These are phyloP conservation scores for Tetragonula clypearis DNA, from an alignment of 1,140 invertebrate genomes.

Conservation along the genomic window DNA sequence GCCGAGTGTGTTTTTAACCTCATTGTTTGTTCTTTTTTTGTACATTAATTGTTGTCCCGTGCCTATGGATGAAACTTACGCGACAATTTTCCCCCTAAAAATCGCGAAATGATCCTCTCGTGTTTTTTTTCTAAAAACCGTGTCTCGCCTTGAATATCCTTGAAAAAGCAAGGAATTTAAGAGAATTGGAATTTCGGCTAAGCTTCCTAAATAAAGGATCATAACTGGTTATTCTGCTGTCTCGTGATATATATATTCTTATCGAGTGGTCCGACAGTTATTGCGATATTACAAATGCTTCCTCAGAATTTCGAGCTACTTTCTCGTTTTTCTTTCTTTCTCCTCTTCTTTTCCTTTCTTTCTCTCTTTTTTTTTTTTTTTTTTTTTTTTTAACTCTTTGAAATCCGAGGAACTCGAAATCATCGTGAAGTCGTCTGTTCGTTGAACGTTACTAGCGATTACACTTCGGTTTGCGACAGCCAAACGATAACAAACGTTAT, in stretches of 20 bases:
- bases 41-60: neutral
- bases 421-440: neutral
- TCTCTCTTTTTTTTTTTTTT: neutral
- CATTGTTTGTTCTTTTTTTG: neutral
- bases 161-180: conserved; percentile 13
- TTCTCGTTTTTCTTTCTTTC: too few species aligned
- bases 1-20: neutral
- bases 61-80: neutral
- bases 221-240: neutral
- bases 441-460: neutral
- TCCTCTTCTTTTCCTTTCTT: neutral
- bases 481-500: conserved; percentile 1
- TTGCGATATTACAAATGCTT: conserved; percentile 45
- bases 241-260: conserved; percentile 1
- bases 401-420: neutral
- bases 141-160: neutral
- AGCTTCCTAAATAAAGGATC: neutral
- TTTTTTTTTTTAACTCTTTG: neutral
- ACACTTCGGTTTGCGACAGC: neutral
- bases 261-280: conserved; percentile 42
- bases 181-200: neutral
- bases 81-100: neutral
- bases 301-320: neutral
- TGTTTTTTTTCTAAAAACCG: neutral
- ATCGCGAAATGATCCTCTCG: neutral